Conservation (phyloP, 2,888 invertebrate genomes). For the Flexamia atlantica region DNA sequence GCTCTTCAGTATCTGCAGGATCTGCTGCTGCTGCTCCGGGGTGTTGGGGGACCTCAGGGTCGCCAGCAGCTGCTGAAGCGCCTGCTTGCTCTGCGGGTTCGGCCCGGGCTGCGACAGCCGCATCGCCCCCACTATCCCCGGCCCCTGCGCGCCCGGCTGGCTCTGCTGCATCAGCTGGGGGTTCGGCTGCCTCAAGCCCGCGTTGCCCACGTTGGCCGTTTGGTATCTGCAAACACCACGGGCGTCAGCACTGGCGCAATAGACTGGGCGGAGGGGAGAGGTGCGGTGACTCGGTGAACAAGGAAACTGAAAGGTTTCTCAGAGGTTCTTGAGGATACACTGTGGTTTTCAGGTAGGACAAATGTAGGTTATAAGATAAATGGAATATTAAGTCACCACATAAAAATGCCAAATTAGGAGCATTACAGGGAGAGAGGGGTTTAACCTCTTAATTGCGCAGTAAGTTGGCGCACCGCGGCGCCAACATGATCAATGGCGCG, state of each 20-base stretch:
- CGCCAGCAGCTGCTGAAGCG: conserved; percentile 91
- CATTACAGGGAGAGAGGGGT: too few relatives aligned
- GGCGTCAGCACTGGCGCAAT: background rate
- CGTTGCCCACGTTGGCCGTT: conserved; percentile 52
- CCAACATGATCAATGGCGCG: too few relatives aligned
- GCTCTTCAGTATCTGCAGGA: conserved; percentile 92
- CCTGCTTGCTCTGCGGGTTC: conserved; percentile 76
- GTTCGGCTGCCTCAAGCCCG: conserved; percentile 71
- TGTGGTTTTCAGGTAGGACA: too few relatives aligned
- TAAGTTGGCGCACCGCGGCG: too few relatives aligned
- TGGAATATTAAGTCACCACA: too few relatives aligned
- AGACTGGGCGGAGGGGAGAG: background rate
- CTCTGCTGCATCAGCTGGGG: conserved; percentile 66
- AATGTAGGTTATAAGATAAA: too few relatives aligned
- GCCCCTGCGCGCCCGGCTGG: conserved; percentile 59
- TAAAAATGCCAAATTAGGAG: too few relatives aligned
- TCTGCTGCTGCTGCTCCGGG: conserved; percentile 94
- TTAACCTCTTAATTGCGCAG: too few relatives aligned
- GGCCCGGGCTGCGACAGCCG: conserved; percentile 76
- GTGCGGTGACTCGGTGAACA: background rate
- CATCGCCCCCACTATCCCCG: conserved; percentile 72
- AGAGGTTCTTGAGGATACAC: too few relatives aligned
- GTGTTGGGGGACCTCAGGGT: conserved; percentile 94
- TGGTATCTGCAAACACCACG: conserved; percentile 20
- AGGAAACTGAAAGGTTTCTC: background rate